Conservation (phyloP, 2,113 vertebrate species). For the Glaucomys volans region DNA sequence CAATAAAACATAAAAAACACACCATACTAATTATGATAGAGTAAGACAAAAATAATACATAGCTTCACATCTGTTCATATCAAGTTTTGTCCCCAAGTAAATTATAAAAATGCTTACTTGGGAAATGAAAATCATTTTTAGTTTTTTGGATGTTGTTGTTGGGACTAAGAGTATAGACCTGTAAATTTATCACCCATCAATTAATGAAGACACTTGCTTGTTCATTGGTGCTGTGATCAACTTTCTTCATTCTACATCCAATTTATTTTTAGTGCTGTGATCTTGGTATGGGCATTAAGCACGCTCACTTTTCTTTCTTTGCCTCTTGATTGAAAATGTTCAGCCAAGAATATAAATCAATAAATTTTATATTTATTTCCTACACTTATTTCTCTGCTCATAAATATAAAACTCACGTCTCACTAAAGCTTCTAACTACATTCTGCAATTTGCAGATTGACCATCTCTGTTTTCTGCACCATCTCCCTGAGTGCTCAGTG, state of each 20-base stretch:
- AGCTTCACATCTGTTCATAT: not conserved
- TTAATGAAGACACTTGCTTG: not conserved
- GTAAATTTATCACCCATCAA: not conserved
- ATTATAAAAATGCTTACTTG: not conserved
- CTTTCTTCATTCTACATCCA: not conserved
- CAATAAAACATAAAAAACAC: not conserved
- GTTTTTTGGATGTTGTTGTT: not conserved
- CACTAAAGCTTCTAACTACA: not conserved
- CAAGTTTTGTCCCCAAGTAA: not conserved
- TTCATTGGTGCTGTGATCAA: not conserved
- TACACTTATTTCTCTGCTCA: not conserved
- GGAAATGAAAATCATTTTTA: too few relatives aligned
- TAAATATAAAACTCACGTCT: not conserved
- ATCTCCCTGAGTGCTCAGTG: not conserved
- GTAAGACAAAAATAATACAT: not conserved
- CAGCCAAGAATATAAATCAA: not conserved
- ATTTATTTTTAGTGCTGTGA: not conserved
- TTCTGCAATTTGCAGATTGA: not conserved
- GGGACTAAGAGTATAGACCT: not conserved
- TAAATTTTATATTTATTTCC: slow-evolving; percentile 19
- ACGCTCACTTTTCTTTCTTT: not conserved
- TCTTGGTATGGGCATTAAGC: not conserved
- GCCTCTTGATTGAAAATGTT: slow-evolving; percentile 20
- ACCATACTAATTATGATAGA: not conserved
- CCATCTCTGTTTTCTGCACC: not conserved